Evolutionary conservation across 2,113 vertebrate species (phyloP).

Genomic region (Siniperca knerii): DNA sequence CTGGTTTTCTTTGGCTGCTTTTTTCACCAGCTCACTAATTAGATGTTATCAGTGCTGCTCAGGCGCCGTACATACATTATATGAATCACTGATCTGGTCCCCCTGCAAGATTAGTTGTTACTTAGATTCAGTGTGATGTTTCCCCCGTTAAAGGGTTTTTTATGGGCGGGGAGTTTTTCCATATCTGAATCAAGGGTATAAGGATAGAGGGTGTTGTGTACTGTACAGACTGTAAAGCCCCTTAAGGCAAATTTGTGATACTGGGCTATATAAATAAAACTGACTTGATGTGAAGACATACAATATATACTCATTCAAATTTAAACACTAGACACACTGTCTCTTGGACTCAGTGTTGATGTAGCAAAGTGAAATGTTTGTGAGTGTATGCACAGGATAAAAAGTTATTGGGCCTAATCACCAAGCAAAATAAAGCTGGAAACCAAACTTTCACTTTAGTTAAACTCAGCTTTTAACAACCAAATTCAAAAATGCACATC

Average conservation of each 20-base stretch:
- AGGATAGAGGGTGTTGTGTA: too few relatives aligned
- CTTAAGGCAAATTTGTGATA: too few relatives aligned
- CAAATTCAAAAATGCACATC: background rate
- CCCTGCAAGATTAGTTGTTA: background rate
- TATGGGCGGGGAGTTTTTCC: too few relatives aligned
- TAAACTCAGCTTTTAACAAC: background rate
- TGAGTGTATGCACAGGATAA: background rate
- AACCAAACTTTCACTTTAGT: background rate
- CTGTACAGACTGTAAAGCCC: too few relatives aligned
- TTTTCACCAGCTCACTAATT: slow-evolving; percentile 45
- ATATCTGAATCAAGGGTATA: too few relatives aligned
- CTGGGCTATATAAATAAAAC: too few relatives aligned
- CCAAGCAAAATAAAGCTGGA: too few relatives aligned
- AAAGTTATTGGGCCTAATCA: background rate
- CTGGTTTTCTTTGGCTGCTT: slow-evolving; percentile 1
- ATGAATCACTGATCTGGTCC: background rate
- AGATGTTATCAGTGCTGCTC: slow-evolving; percentile 18
- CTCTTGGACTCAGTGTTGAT: background rate
- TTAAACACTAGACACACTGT: background rate
- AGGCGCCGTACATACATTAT: background rate
- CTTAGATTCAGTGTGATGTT: background rate
- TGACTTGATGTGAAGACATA: background rate
- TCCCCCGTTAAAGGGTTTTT: too few relatives aligned
- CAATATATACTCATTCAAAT: slow-evolving; percentile 7
- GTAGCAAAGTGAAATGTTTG: background rate